These are phyloP conservation scores for Drosophila dives DNA, from an alignment of 2,888 invertebrate genomes.

Conservation along the genomic window DNA sequence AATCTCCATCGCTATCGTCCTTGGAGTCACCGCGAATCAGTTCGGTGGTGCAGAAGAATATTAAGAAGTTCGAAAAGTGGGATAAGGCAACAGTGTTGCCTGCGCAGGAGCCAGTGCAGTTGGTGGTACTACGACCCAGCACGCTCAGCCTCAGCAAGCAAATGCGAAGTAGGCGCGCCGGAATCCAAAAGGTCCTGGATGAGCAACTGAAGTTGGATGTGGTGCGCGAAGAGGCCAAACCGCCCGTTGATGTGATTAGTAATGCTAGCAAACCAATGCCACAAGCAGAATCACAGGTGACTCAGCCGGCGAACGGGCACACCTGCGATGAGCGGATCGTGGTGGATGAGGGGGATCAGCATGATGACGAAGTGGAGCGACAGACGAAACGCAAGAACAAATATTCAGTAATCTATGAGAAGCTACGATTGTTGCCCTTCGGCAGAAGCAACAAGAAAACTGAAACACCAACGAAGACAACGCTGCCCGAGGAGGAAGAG, in stretches of 20 bases:
- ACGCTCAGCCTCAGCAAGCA: conserved; percentile 41
- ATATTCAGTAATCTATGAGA: conserved; percentile 83
- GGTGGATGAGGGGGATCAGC: not conserved
- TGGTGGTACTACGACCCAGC: conserved; percentile 69
- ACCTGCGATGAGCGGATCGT: conserved; percentile 15
- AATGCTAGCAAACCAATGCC: conserved; percentile 49
- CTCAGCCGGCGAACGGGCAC: conserved; percentile 2
- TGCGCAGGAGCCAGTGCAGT: conserved; percentile 77
- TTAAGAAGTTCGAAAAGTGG: conserved; percentile 79
- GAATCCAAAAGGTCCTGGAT: conserved; percentile 12
- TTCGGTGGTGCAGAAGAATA: conserved; percentile 81
- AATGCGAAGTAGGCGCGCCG: conserved; percentile 28
- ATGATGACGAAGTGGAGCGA: conserved; percentile 47
- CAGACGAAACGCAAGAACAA: conserved; percentile 77
- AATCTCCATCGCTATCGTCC: not conserved
- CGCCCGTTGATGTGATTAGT: conserved; percentile 40
- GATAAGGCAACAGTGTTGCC: conserved; percentile 81
- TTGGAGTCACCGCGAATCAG: conserved; percentile 15
- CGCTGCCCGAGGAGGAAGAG: not conserved
- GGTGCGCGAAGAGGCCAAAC: conserved; percentile 72
- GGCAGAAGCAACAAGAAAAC: conserved; percentile 60
- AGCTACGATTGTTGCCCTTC: conserved; percentile 78
- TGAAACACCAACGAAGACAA: conserved; percentile 44
- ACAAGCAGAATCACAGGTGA: conserved; percentile 18
- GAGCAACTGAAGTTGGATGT: conserved; percentile 52